Percentiles rank a stretch among this genome's conserved stretches.
These are phyloP conservation scores for Tridacna gigas DNA, from an alignment of 2,888 invertebrate genomes.

Conservation along the genomic window DNA sequence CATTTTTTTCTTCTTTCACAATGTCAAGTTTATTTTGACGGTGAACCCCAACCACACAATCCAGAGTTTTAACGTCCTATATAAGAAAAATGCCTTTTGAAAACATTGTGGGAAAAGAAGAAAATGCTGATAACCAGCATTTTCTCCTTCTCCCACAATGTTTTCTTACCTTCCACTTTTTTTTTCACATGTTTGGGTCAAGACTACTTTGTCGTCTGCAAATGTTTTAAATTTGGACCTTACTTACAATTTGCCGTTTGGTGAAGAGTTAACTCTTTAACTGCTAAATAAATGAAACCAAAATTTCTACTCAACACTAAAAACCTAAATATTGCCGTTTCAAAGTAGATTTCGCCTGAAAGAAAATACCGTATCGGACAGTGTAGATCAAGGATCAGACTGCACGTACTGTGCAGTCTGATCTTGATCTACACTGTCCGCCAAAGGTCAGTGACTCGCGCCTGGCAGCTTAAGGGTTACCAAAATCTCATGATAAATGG, in stretches of 20 bases:
- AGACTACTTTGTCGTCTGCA: background rate
- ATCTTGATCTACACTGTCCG: too few relatives aligned
- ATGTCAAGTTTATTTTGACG: background rate
- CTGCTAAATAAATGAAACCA: too few relatives aligned
- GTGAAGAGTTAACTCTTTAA: background rate
- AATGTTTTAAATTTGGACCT: background rate
- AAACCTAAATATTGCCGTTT: too few relatives aligned
- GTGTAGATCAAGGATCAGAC: too few relatives aligned
- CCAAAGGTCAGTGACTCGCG: too few relatives aligned
- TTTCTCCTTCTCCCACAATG: conserved; percentile 10
- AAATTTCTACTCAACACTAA: too few relatives aligned
- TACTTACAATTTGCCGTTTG: background rate
- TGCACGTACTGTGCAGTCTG: too few relatives aligned
- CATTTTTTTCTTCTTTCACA: background rate
- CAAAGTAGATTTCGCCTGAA: too few relatives aligned
- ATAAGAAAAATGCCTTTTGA: background rate
- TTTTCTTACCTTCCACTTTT: background rate
- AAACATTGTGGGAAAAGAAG: background rate
- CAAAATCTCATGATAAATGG: background rate
- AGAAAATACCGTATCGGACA: too few relatives aligned
- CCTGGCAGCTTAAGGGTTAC: too few relatives aligned
- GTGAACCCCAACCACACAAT: background rate
- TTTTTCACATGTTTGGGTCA: background rate
- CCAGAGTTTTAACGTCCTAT: too few relatives aligned
- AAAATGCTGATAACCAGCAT: conserved; percentile 5